Evolutionary conservation across 2,113 vertebrate genomes (phyloP).

Genomic region (Apistogramma diplotaenia): DNA sequence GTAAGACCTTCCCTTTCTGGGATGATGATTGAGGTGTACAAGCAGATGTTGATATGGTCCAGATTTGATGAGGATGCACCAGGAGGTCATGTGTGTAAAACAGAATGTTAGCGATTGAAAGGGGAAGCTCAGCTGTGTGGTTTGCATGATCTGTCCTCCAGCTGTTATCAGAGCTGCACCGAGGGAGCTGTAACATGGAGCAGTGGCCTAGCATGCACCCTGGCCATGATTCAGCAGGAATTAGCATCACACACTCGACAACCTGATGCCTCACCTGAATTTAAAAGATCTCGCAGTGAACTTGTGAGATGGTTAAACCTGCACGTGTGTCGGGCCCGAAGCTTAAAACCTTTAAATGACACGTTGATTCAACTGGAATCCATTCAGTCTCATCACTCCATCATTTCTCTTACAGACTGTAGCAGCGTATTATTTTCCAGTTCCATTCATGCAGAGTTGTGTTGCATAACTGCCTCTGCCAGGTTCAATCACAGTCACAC

Average conservation of each 20-base stretch:
- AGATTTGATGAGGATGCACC: too few relatives aligned
- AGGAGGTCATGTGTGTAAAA: neutral
- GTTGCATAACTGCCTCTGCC: constrained; percentile 21
- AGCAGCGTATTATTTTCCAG: neutral
- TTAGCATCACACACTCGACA: neutral
- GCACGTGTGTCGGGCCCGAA: neutral
- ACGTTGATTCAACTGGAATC: neutral
- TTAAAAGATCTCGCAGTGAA: neutral
- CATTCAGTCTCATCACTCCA: neutral
- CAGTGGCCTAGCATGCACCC: neutral
- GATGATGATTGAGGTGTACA: too few relatives aligned
- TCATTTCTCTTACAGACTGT: neutral
- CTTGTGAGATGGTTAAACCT: neutral
- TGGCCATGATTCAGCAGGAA: neutral
- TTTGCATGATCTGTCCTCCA: neutral
- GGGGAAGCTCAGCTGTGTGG: neutral
- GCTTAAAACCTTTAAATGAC: neutral
- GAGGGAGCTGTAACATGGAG: neutral
- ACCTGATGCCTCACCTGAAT: neutral
- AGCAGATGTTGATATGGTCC: too few relatives aligned
- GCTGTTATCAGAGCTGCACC: neutral
- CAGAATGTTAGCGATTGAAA: neutral
- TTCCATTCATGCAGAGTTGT: neutral
- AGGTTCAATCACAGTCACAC: constrained; percentile 5
- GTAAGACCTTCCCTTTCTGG: too few relatives aligned